A percentile compares a stretch with the other conserved stretches of the same genome.
Evolutionary conservation across 2,888 invertebrate genomes (phyloP).

Genomic region (Epistrophe grossulariae): DNA sequence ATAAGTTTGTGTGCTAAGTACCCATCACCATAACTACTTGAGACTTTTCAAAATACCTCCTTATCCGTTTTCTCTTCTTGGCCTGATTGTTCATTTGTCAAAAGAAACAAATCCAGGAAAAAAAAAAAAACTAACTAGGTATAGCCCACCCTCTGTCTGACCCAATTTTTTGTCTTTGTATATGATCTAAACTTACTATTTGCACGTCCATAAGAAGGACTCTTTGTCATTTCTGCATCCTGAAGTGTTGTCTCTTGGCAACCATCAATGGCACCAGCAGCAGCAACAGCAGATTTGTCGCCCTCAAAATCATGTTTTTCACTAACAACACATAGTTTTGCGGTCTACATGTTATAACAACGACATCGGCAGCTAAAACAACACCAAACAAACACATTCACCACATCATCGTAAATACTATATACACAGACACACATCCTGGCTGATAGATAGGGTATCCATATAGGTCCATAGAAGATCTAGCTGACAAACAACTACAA

Average conservation of each 20-base stretch:
- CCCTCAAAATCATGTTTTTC: conserved; percentile 72
- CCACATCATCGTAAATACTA: conserved; percentile 30
- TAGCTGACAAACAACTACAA: conserved; percentile 48
- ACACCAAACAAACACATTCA: conserved; percentile 69
- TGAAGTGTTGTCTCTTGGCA: conserved; percentile 49
- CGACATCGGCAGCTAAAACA: conserved; percentile 71
- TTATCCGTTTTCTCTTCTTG: not conserved
- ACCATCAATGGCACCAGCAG: conserved; percentile 12
- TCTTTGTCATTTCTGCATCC: conserved; percentile 48
- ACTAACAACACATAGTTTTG: conserved; percentile 73
- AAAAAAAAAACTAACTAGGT: conserved; percentile 7
- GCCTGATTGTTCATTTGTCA: conserved; percentile 52
- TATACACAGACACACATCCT: conserved; percentile 41
- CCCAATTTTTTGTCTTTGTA: conserved; percentile 51
- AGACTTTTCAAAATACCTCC: conserved; percentile 46
- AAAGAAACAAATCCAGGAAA: conserved; percentile 39
- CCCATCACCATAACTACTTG: conserved; percentile 65
- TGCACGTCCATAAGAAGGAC: conserved; percentile 50
- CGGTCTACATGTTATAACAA: conserved; percentile 72
- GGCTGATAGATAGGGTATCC: not conserved
- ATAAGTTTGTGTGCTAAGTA: conserved; percentile 45
- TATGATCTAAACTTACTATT: conserved; percentile 39
- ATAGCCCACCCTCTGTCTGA: conserved; percentile 21
- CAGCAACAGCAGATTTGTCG: conserved; percentile 56
- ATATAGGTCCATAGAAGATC: conserved; percentile 2